Percentiles rank a stretch among this genome's conserved stretches.
phyloP scores from a whole-genome alignment of 1,140 invertebrate genomes.

The Habropoda laboriosa region DNA sequence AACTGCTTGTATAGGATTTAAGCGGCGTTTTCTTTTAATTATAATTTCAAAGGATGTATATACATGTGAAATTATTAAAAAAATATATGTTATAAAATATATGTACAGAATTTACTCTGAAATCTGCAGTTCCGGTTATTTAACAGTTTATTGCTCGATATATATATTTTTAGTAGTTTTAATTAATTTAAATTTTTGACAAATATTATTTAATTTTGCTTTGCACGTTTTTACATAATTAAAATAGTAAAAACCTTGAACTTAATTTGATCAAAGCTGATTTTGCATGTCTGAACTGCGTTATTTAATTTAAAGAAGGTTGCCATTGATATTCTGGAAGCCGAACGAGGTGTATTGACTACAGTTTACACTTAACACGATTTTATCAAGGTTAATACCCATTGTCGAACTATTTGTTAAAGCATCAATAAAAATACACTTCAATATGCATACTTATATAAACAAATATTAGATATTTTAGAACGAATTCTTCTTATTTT shows the following conservation, averaged over 20 bases:
- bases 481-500: too few relatives aligned
- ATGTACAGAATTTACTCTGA: background rate
- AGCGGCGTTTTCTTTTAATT: too few relatives aligned
- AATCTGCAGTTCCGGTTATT: background rate
- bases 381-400: slow-evolving; percentile 56
- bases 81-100: too few relatives aligned
- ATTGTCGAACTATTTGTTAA: background rate
- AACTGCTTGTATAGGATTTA: too few relatives aligned
- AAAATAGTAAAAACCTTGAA: background rate
- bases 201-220: background rate
- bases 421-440: background rate
- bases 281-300: background rate
- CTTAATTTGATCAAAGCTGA: background rate
- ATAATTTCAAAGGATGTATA: too few relatives aligned
- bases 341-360: background rate
- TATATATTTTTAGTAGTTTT: too few relatives aligned
- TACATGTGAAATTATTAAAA: too few relatives aligned
- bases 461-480: too few relatives aligned
- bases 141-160: too few relatives aligned
- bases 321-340: slow-evolving; percentile 8
- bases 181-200: background rate
- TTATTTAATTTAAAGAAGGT: slow-evolving; percentile 13
- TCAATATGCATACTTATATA: background rate
- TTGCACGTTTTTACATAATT: background rate
- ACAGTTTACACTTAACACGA: background rate